Percentiles rank a stretch among this genome's conserved stretches.
Evolutionary conservation across 2,797 vertebrate species (phyloP).

Genomic region (Petrocephalus schoutedeni): DNA sequence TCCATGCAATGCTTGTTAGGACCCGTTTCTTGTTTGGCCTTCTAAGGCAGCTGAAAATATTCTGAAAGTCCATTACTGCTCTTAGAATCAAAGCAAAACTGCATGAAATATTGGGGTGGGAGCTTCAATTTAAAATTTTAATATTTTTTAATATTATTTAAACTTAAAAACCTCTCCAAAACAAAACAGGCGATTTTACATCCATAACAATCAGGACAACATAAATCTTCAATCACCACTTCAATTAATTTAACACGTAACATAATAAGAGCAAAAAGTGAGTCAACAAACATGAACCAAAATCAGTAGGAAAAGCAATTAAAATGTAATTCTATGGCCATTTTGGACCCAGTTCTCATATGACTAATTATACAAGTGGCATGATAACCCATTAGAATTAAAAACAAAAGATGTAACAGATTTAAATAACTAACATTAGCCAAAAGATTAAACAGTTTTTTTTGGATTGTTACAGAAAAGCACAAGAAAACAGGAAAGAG

Average conservation of each 20-base stretch:
- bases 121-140: not conserved
- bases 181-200: not conserved
- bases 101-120: not conserved
- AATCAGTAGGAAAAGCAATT: not conserved
- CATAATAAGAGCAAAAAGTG: not conserved
- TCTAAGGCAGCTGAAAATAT: not conserved
- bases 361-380: not conserved
- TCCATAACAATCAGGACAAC: not conserved
- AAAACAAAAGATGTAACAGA: not conserved
- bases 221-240: too few species aligned
- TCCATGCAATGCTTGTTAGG: not conserved
- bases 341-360: not conserved
- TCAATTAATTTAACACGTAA: not conserved
- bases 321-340: not conserved
- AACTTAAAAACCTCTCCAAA: not conserved
- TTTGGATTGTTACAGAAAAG: not conserved
- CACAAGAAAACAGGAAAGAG: not conserved
- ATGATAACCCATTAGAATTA: not conserved
- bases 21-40: not conserved
- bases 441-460: not conserved
- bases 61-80: not conserved
- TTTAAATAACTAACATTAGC: not conserved
- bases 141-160: not conserved
- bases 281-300: not conserved
- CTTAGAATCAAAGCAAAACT: not conserved